A percentile compares a stretch with the other conserved stretches of the same genome.
Evolutionary conservation across 23 tunicate genomes (phyloP).

Genomic region (Halocynthia aurantium): DNA sequence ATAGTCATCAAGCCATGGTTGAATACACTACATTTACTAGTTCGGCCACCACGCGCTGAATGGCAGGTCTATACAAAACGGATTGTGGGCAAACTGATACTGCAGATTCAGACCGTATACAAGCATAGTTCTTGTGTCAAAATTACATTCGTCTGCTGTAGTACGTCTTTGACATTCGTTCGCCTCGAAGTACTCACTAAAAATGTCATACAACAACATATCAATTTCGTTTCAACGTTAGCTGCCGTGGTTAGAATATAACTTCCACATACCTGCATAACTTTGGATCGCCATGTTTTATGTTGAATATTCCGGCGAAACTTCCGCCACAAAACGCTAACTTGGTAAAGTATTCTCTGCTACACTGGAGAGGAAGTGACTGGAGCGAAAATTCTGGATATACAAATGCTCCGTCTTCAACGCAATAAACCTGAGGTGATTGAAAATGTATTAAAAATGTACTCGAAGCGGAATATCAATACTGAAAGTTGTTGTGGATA

Average conservation of each 20-base stretch:
- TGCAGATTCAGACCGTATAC: conserved; percentile 67
- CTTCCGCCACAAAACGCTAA: conserved; percentile 51
- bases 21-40: neutral
- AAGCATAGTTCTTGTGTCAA: conserved; percentile 67
- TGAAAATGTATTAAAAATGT: neutral
- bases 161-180: conserved; percentile 85
- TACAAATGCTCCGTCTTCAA: conserved; percentile 88
- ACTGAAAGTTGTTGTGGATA: neutral
- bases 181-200: conserved; percentile 72
- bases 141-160: conserved; percentile 80
- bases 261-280: conserved; percentile 49
- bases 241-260: neutral
- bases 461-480: neutral
- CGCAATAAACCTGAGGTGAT: conserved; percentile 62
- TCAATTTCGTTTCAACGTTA: neutral
- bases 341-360: conserved; percentile 42
- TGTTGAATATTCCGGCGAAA: conserved; percentile 40
- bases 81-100: conserved; percentile 86
- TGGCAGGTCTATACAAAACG: conserved; percentile 73
- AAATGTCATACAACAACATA: conserved; percentile 1
- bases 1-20: no score
- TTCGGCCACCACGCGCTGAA: conserved; percentile 86
- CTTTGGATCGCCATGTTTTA: conserved; percentile 61
- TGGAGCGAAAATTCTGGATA: conserved; percentile 74
- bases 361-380: conserved; percentile 55